A percentile compares a stretch with the other conserved stretches of the same genome.
These are phyloP conservation scores for Timandra comae DNA, from an alignment of 2,888 invertebrate genomes.

Conservation along the genomic window DNA sequence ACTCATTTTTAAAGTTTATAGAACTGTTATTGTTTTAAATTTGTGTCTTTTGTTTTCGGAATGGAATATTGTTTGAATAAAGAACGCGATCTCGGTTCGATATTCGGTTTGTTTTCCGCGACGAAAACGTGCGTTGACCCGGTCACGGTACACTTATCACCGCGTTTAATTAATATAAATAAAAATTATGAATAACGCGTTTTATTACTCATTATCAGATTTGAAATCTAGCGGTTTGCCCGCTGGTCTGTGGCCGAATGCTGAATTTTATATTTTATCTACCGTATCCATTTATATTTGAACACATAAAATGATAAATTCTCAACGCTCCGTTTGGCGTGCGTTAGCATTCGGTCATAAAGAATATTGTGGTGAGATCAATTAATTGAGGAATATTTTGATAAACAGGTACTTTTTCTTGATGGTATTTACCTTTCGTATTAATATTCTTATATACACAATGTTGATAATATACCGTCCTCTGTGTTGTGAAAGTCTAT, in stretches of 20 bases:
- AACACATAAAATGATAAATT: constrained; percentile 34
- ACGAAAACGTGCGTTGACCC: constrained; percentile 53
- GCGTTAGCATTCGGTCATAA: constrained; percentile 29
- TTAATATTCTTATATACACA: too few species aligned
- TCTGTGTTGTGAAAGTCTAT: too few species aligned
- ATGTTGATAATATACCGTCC: too few species aligned
- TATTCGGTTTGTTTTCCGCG: constrained; percentile 21
- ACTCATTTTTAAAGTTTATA: too few species aligned
- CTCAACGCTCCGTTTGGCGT: constrained; percentile 42
- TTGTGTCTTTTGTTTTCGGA: too few species aligned
- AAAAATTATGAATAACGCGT: constrained; percentile 53
- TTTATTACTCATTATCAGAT: constrained; percentile 53
- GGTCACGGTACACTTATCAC: constrained; percentile 62
- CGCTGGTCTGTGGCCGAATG: constrained; percentile 31
- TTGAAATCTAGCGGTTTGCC: constrained; percentile 39
- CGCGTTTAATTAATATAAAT: constrained; percentile 66
- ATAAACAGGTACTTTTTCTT: too few species aligned
- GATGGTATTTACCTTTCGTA: too few species aligned
- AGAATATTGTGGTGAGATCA: constrained; percentile 22
- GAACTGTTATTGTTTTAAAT: too few species aligned
- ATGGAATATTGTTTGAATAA: too few species aligned
- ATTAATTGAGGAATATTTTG: constrained; percentile 20
- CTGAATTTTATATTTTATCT: constrained; percentile 55
- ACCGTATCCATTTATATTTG: constrained; percentile 51
- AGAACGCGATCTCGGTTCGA: too few species aligned